A percentile compares a stretch with the other conserved stretches of the same genome.
These are phyloP conservation scores for Bicyclus anynana DNA, from an alignment of 1,140 invertebrate species.

Conservation along the genomic window DNA sequence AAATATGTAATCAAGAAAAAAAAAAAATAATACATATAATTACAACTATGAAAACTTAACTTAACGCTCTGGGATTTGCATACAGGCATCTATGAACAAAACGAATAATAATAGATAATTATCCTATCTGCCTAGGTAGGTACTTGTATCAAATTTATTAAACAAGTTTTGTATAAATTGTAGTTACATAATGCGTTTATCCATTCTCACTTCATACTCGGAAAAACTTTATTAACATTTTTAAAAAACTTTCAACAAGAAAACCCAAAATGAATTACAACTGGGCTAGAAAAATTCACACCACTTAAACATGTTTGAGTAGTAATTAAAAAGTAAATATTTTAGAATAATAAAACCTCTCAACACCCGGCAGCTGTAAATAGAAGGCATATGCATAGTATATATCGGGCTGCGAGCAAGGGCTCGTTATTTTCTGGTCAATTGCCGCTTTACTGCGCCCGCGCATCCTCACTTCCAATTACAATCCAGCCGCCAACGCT, in stretches of 20 bases:
- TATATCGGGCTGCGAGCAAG: conserved; percentile 41
- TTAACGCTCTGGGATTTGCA: too few species aligned
- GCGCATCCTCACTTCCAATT: conserved; percentile 76
- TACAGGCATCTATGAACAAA: too few species aligned
- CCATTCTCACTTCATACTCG: too few species aligned
- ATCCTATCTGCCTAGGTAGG: too few species aligned
- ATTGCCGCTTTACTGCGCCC: conserved; percentile 73
- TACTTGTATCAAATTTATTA: too few species aligned
- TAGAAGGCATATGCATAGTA: conserved; percentile 47
- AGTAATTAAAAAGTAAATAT: conserved; percentile 55
- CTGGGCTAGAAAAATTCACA: conserved; percentile 8
- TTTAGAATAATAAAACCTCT: conserved; percentile 50
- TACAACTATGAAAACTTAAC: too few species aligned
- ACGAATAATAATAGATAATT: too few species aligned
- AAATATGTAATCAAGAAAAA: too few species aligned
- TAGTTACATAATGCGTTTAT: too few species aligned
- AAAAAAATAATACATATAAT: too few species aligned
- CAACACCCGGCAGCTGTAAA: conserved; percentile 59
- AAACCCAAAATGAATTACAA: conserved; percentile 3
- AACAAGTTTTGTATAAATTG: too few species aligned
- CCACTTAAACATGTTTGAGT: conserved; percentile 30
- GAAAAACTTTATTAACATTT: too few species aligned
- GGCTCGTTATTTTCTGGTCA: conserved; percentile 77
- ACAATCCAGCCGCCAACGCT: conserved; percentile 68
- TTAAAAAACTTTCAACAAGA: background rate